A percentile compares a stretch with the other conserved stretches of the same genome.
Evolutionary conservation across 1,140 invertebrate genomes (phyloP).

Genomic region (Drosophila nasuta): DNA sequence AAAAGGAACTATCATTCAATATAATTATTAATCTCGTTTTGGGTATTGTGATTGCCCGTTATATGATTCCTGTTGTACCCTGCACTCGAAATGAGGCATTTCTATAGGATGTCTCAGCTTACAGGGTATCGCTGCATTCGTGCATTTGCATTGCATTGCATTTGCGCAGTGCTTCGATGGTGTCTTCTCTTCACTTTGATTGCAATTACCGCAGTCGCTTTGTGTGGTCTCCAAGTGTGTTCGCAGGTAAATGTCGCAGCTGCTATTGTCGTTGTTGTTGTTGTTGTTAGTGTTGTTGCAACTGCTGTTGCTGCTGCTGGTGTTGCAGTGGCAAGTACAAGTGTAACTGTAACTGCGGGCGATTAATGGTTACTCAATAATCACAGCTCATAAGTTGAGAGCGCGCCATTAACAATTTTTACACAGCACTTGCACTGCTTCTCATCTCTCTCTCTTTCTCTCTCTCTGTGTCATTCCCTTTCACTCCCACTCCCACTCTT

Average conservation of each 20-base stretch:
- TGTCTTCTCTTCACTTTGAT: constrained; percentile 20
- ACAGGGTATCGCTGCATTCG: neutral
- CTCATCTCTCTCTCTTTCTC: constrained; percentile 4
- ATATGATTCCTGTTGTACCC: constrained; percentile 15
- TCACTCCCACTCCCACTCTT: neutral
- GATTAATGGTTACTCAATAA: constrained; percentile 76
- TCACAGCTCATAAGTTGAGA: constrained; percentile 49
- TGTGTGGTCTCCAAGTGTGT: constrained; percentile 44
- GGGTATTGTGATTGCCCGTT: constrained; percentile 41
- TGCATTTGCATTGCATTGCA: neutral
- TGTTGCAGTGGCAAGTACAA: constrained; percentile 7
- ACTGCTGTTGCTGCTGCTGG: constrained; percentile 2
- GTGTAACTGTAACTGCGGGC: constrained; percentile 10
- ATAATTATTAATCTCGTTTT: constrained; percentile 71
- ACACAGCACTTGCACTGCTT: constrained; percentile 61
- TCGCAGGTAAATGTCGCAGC: constrained; percentile 14
- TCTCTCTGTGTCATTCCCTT: too few relatives aligned
- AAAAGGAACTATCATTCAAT: constrained; percentile 82
- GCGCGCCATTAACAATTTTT: constrained; percentile 64
- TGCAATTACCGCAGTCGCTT: constrained; percentile 45
- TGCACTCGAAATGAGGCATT: neutral
- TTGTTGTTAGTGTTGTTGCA: neutral
- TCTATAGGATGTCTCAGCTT: neutral
- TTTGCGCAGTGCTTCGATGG: neutral
- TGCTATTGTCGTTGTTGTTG: neutral